phyloP scores from a whole-genome alignment of 2,888 invertebrate species.

The Bombyx huttoni region DNA sequence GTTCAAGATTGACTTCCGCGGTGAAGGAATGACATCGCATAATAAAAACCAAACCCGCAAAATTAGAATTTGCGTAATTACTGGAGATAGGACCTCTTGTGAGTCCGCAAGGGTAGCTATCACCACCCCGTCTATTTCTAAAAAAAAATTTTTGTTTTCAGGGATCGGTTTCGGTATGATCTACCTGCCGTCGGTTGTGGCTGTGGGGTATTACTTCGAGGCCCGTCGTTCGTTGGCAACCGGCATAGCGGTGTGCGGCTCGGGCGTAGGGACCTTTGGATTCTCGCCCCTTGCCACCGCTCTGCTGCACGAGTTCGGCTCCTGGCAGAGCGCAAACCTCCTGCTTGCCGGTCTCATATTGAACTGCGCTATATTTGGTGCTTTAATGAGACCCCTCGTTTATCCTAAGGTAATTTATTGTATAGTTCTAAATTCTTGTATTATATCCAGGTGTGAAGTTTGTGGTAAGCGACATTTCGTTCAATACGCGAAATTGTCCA shows the following conservation, averaged over 20 bases:
- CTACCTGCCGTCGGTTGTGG: conserved; percentile 96
- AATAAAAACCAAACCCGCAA: too few relatives aligned
- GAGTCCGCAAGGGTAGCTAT: too few relatives aligned
- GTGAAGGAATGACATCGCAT: too few relatives aligned
- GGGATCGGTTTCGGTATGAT: conserved; percentile 94
- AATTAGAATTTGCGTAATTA: too few relatives aligned
- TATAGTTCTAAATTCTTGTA: not conserved
- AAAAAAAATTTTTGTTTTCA: conserved; percentile 60
- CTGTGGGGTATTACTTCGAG: conserved; percentile 98
- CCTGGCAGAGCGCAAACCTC: conserved; percentile 92
- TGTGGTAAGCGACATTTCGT: too few relatives aligned
- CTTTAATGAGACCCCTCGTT: conserved; percentile 84
- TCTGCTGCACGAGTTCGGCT: conserved; percentile 81
- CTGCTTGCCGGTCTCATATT: conserved; percentile 94
- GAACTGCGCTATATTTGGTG: conserved; percentile 91
- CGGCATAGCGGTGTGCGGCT: conserved; percentile 95
- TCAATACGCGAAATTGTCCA: too few relatives aligned
- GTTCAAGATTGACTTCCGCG: too few relatives aligned
- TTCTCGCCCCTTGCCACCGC: conserved; percentile 92
- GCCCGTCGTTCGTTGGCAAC: conserved; percentile 95
- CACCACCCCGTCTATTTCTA: too few relatives aligned
- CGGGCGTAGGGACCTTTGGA: conserved; percentile 93
- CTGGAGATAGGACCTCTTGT: too few relatives aligned
- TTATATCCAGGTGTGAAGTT: not conserved
- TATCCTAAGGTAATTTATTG: conserved; percentile 74